These are phyloP conservation scores for Remorina albescens DNA, from an alignment of 2,797 vertebrate genomes.

Conservation along the genomic window DNA sequence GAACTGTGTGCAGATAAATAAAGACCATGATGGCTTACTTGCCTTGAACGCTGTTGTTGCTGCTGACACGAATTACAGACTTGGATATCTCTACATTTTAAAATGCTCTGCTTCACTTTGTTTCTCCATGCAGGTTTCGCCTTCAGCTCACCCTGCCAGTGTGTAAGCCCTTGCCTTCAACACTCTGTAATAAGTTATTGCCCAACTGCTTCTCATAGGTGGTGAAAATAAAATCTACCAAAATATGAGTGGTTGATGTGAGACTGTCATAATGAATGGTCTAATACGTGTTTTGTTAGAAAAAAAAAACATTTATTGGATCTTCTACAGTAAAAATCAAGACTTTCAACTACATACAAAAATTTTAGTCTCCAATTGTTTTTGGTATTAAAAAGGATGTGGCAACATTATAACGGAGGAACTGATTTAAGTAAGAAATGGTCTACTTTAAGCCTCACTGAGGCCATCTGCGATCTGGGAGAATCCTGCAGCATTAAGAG, in stretches of 20 bases:
- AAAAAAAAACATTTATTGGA: constrained; percentile 68
- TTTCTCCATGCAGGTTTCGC: constrained; percentile 62
- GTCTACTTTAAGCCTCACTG: constrained; percentile 77
- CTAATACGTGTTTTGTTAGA: constrained; percentile 29
- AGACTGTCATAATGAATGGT: constrained; percentile 4
- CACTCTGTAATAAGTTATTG: constrained; percentile 86
- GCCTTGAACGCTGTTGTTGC: constrained; percentile 82
- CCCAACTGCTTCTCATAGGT: constrained; percentile 90
- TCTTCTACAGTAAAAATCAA: constrained; percentile 58
- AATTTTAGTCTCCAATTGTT: constrained; percentile 30
- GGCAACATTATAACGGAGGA: constrained; percentile 16
- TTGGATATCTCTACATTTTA: constrained; percentile 75
- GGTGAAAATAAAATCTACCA: constrained; percentile 81
- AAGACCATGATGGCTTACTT: constrained; percentile 59
- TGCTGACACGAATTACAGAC: constrained; percentile 84
- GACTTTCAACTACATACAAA: constrained; percentile 60
- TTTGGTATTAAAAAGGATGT: constrained; percentile 55
- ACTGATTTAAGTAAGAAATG: not conserved
- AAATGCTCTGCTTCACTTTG: constrained; percentile 60
- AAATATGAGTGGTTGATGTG: constrained; percentile 45
- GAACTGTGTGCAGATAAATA: constrained; percentile 64
- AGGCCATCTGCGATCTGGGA: constrained; percentile 89
- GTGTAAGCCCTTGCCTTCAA: constrained; percentile 78
- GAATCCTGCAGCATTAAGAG: constrained; percentile 88
- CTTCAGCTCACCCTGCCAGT: constrained; percentile 79